Conservation (phyloP, 1,140 invertebrate genomes). For the Rhyzopertha dominica region DNA sequence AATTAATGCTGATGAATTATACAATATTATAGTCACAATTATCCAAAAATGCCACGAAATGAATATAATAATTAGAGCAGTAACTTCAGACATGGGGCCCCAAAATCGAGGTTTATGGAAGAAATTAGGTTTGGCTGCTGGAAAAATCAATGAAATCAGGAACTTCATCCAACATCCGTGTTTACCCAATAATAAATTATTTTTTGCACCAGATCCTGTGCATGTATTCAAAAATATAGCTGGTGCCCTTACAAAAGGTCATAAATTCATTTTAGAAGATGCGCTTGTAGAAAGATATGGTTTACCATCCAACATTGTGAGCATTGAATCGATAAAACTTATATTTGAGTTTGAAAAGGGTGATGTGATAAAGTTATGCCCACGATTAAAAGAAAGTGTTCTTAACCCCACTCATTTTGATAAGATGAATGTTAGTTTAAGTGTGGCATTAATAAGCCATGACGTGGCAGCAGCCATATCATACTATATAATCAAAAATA, state of each 20-base stretch:
- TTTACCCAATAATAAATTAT: conserved; percentile 3
- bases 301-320: background rate
- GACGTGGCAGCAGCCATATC: conserved; percentile 7
- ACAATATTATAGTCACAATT: background rate
- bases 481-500: conserved; percentile 3
- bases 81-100: conserved; percentile 5
- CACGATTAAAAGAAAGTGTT: conserved; percentile 8
- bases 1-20: conserved; percentile 2
- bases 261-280: conserved; percentile 1
- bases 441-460: background rate
- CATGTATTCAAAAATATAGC: conserved; percentile 10
- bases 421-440: conserved; percentile 11
- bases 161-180: conserved; percentile 7
- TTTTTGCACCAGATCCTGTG: conserved; percentile 5
- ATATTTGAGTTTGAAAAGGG: conserved; percentile 5
- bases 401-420: conserved; percentile 2
- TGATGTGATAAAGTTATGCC: background rate
- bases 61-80: background rate
- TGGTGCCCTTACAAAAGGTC: background rate
- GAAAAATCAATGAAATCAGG: too few species aligned
- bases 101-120: conserved; percentile 10
- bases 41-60: conserved; percentile 1
- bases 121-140: too few species aligned
- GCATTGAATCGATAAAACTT: conserved; percentile 2
- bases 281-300: conserved; percentile 4